Conservation (phyloP, 2,797 vertebrate species). For the Coilia nasus region DNA sequence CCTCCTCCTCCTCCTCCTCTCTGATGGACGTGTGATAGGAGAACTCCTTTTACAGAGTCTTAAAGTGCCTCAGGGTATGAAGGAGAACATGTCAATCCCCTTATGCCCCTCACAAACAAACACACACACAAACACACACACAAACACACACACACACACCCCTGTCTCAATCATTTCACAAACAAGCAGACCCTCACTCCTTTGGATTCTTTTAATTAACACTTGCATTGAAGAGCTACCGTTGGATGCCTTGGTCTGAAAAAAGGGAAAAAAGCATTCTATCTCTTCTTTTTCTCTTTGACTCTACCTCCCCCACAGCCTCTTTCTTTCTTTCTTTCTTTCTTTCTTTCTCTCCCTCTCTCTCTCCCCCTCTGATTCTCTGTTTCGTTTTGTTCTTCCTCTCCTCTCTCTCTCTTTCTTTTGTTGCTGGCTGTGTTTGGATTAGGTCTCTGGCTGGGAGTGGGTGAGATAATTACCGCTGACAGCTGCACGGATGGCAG, state of each 20-base stretch:
- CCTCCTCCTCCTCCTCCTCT: constrained; percentile 44
- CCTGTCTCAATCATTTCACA: constrained; percentile 75
- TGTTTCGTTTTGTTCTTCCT: constrained; percentile 61
- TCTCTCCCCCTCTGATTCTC: constrained; percentile 6
- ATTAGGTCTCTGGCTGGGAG: constrained; percentile 79
- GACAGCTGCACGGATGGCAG: constrained; percentile 95
- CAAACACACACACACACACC: constrained; percentile 41
- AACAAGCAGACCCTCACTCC: constrained; percentile 76
- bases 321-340: constrained; percentile 53
- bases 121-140: constrained; percentile 38
- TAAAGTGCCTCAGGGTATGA: constrained; percentile 72
- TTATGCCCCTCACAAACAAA: not conserved
- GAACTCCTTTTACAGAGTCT: constrained; percentile 70
- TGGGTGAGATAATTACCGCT: constrained; percentile 95
- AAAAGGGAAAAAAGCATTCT: constrained; percentile 56
- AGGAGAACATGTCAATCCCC: constrained; percentile 71
- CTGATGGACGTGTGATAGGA: constrained; percentile 70
- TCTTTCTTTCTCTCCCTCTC: constrained; percentile 36
- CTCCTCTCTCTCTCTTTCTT: constrained; percentile 59
- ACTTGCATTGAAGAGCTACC: constrained; percentile 79
- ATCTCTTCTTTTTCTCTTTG: constrained; percentile 56
- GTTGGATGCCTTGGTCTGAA: constrained; percentile 68
- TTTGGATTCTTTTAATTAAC: constrained; percentile 87
- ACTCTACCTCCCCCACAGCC: constrained; percentile 39
- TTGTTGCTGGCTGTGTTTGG: constrained; percentile 74